Base-by-base conservation (phyloP, 1,140 invertebrate species). In the Theocolax elegans region DNA sequence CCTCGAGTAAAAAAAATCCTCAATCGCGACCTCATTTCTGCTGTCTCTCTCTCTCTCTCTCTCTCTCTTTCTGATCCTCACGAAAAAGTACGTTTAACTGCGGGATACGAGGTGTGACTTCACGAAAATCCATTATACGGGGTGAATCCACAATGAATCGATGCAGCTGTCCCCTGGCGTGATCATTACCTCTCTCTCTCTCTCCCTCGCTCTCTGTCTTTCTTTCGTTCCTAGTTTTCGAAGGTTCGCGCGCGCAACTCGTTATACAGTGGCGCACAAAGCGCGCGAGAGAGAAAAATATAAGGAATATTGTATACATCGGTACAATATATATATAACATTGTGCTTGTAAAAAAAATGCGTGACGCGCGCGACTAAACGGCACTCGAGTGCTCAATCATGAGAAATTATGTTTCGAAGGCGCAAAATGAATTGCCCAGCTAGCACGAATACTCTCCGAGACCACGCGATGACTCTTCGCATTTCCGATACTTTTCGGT, bases 71-170 rank as follows among this genome's bases (percentile, higher is more conserved):
- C 15, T 15, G 42, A 35, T 35, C 10, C 31, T n/a, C n/a, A n/a
- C 7, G 27, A 48, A 38, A 44, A 66, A 9, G 19, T 13, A 13
- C 12, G 19, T 3, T 15, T 44, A 13, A 6, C 44, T 49, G 53
- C 21, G 23, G 27, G 3, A 60, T 65, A 62, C 58, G 49, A 76
- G 75, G 77, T 79, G 76, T 80, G 80, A 82, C 76, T 83, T 80
- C 81, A 76, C 72, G 68, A 77, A 81, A 80, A 80, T 78, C 77
- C 74, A 72, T 78, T 74, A 80, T 62, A 69, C 48, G 76, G 80
- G 81, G 82, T 82, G 79, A 77, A 81, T 83, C 80, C 77, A 76
- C 67, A 77, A 81, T 77, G 78, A 78, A 81, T 78, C 76, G 74
- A 59, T 25, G 77, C 82, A 85, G 82, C 82, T 85, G 83, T 74